Percentiles rank a stretch among this genome's conserved stretches.
Evolutionary conservation across 2,888 invertebrate genomes (phyloP).

Genomic region (Macrosiphum euphorbiae): DNA sequence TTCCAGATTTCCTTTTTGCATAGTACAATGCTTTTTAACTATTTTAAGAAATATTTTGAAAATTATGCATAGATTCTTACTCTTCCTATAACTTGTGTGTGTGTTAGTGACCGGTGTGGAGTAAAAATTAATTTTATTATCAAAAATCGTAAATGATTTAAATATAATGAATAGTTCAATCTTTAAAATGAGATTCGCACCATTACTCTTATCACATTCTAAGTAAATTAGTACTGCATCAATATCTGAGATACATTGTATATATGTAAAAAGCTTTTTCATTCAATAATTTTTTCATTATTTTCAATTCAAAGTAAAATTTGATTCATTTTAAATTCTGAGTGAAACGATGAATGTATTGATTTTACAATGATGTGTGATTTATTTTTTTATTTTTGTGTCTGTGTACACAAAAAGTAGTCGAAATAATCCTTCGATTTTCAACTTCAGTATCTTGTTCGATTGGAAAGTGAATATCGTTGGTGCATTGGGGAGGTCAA

Average conservation of each 20-base stretch:
- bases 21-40: background rate
- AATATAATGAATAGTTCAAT: no score
- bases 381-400: no score
- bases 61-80: background rate
- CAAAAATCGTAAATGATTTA: background rate
- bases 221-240: background rate
- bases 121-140: background rate
- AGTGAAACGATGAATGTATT: background rate
- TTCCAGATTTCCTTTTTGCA: background rate
- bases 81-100: background rate
- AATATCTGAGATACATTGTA: background rate
- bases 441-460: no score
- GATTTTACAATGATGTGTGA: no score
- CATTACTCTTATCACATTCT: background rate
- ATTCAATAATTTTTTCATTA: no score
- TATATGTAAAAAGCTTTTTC: no score
- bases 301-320: background rate
- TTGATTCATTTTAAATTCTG: background rate
- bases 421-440: no score
- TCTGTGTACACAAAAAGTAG: no score
- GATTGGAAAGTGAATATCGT: no score
- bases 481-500: no score
- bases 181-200: background rate
- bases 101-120: background rate
- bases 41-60: background rate